These are phyloP conservation scores for Pseudorhiza aurosa DNA, from an alignment of 30 jellyfish, hydroid and myxozoan genomes.

Conservation along the genomic window DNA sequence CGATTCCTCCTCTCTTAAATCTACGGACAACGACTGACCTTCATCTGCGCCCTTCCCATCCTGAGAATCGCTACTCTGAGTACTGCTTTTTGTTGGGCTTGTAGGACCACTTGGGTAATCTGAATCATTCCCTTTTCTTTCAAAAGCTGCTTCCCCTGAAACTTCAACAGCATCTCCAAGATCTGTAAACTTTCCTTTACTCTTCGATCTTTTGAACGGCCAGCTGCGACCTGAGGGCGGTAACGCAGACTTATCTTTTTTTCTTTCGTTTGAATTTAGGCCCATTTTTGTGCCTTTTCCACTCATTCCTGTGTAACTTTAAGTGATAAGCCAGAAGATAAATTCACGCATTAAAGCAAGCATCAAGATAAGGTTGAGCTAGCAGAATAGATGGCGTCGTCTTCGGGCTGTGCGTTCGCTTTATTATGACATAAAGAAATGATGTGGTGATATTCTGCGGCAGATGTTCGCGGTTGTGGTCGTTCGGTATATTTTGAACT, in stretches of 20 bases:
- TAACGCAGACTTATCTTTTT: constrained; percentile 32
- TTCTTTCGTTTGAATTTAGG: constrained; percentile 43
- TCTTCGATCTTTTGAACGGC: constrained; percentile 58
- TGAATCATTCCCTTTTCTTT: constrained; percentile 28
- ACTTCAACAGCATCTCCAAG: constrained; percentile 4
- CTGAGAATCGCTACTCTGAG: constrained; percentile 32
- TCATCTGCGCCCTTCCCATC: constrained; percentile 37
- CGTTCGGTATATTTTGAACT: not conserved
- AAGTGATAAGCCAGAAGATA: not conserved
- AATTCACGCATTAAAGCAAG: not conserved
- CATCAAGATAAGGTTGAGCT: not conserved
- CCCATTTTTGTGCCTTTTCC: constrained; percentile 35
- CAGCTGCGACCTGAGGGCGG: constrained; percentile 81
- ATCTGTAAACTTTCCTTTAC: constrained; percentile 38
- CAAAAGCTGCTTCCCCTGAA: constrained; percentile 7
- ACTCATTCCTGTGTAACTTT: constrained; percentile 16
- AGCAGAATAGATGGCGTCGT: not conserved
- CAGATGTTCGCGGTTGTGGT: constrained; percentile 20
- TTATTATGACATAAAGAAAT: not conserved
- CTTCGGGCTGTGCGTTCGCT: not conserved
- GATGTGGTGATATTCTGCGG: not conserved
- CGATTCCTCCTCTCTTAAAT: constrained; percentile 39
- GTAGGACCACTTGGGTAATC: constrained; percentile 18
- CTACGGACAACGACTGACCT: not conserved
- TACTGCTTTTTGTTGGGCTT: constrained; percentile 27